A percentile compares a stretch with the other conserved stretches of the same genome.
Evolutionary conservation across 2,888 invertebrate genomes (phyloP).

Genomic region (Catocala sponsa): DNA sequence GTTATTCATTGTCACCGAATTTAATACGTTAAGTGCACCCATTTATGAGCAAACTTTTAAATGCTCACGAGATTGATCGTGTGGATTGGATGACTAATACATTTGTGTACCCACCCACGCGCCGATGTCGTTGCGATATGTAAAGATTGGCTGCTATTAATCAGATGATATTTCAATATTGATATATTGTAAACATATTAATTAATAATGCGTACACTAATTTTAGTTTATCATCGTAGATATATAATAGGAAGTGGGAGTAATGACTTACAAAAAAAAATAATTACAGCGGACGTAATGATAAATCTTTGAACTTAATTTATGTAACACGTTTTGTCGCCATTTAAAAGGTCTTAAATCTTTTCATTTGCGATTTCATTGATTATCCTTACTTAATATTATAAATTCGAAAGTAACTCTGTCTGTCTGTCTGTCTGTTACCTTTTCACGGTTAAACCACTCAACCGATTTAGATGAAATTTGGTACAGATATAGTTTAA

Average conservation of each 20-base stretch:
- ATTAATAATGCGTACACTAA: conserved; percentile 9
- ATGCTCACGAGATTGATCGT: conserved; percentile 65
- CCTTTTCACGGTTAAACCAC: no score
- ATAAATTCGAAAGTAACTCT: no score
- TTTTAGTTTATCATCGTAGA: conserved; percentile 11
- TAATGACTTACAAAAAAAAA: neutral
- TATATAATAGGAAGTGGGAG: neutral
- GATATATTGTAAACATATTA: conserved; percentile 18
- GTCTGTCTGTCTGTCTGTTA: no score
- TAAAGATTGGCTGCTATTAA: conserved; percentile 27
- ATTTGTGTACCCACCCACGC: conserved; percentile 36
- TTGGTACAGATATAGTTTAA: no score
- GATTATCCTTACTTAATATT: no score
- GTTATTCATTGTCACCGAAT: conserved; percentile 79
- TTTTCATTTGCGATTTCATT: no score
- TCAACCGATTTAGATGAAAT: no score
- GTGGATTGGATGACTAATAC: conserved; percentile 58
- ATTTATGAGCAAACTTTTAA: conserved; percentile 74
- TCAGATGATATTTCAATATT: conserved; percentile 40
- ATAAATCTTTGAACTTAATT: no score
- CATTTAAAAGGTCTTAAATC: no score
- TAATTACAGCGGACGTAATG: no score
- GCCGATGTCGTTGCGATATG: conserved; percentile 20
- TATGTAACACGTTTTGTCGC: no score
- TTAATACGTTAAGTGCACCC: conserved; percentile 83